These are phyloP conservation scores for Limnothrissa miodon DNA, from an alignment of 2,113 vertebrate species.

Conservation along the genomic window DNA sequence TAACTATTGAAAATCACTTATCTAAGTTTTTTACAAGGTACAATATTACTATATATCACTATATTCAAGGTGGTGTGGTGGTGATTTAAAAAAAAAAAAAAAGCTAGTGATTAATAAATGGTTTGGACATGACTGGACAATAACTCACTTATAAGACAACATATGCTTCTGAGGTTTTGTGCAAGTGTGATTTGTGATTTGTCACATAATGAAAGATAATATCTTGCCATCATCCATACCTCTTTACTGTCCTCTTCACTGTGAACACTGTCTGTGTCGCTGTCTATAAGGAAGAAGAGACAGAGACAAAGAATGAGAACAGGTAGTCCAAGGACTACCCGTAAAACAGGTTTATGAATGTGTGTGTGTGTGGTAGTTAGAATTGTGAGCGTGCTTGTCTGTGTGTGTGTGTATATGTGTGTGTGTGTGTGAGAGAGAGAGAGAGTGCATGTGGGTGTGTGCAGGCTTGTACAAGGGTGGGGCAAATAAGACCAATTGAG, in stretches of 20 bases:
- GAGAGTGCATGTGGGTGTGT: not conserved
- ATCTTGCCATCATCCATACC: constrained; percentile 65
- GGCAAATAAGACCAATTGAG: not conserved
- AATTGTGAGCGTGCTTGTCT: not conserved
- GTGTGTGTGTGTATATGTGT: not conserved
- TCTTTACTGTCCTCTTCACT: constrained; percentile 85
- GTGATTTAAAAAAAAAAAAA: too few relatives aligned
- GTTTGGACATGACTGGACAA: too few relatives aligned
- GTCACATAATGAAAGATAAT: not conserved
- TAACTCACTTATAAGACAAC: not conserved
- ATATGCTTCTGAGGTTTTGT: not conserved
- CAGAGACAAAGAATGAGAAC: constrained; percentile 36
- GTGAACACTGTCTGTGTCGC: constrained; percentile 89
- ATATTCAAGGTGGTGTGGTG: too few relatives aligned
- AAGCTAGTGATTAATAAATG: too few relatives aligned
- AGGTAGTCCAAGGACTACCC: constrained; percentile 38
- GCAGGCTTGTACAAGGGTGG: not conserved
- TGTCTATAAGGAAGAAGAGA: constrained; percentile 77
- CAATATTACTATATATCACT: too few relatives aligned
- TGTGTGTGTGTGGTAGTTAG: not conserved
- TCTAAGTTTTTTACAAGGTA: too few relatives aligned
- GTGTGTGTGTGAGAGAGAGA: constrained; percentile 13
- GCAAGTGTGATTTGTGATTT: not conserved
- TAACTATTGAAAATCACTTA: too few relatives aligned
- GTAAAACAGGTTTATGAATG: constrained; percentile 43